phyloP scores from a whole-genome alignment of 2,113 vertebrate species.

The Xiphophorus hellerii region DNA sequence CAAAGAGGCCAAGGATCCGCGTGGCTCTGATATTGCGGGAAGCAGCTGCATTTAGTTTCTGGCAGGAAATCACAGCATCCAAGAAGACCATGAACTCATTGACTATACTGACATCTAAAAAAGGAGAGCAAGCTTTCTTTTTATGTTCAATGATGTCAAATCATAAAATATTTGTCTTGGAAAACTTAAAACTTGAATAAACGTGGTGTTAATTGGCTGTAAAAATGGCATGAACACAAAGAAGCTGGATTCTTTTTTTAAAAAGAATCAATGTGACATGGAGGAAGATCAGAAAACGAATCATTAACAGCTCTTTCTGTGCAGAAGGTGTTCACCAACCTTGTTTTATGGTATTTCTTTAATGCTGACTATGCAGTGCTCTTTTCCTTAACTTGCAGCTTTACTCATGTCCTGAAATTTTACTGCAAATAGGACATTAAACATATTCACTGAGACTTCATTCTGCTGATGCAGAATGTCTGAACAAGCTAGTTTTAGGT shows the following conservation, averaged over 20 bases:
- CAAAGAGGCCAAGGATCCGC: neutral
- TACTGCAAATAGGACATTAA: constrained; percentile 52
- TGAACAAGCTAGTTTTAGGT: constrained; percentile 7
- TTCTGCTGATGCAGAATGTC: neutral
- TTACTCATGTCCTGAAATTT: constrained; percentile 46
- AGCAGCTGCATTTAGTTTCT: neutral
- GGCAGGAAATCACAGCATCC: neutral
- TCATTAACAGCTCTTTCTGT: constrained; percentile 30
- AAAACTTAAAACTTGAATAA: neutral
- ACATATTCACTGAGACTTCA: constrained; percentile 19
- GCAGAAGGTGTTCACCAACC: constrained; percentile 52
- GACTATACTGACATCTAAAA: neutral
- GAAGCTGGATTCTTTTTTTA: neutral
- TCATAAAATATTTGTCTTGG: neutral
- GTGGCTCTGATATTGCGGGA: too few species aligned
- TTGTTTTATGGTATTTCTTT: constrained; percentile 53
- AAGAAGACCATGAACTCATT: neutral
- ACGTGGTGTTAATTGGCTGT: neutral
- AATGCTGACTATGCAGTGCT: constrained; percentile 59
- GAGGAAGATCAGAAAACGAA: constrained; percentile 27
- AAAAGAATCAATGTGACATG: neutral
- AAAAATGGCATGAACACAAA: neutral
- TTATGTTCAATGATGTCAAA: neutral
- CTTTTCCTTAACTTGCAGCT: constrained; percentile 57
- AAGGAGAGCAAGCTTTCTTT: neutral